phyloP scores from a whole-genome alignment of 2,797 vertebrate genomes.

The Artibeus lituratus region DNA sequence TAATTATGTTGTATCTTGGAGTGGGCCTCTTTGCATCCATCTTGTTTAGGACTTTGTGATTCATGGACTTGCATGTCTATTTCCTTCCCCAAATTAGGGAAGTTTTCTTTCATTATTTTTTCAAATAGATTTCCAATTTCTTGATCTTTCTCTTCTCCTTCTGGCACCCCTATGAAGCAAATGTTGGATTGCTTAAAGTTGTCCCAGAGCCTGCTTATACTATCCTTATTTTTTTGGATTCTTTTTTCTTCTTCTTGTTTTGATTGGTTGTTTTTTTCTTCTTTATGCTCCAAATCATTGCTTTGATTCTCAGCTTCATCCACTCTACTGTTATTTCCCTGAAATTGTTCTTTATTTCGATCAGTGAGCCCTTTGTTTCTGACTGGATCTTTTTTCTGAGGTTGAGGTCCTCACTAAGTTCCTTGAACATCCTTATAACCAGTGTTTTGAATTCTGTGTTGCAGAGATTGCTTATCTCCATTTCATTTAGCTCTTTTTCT shows the following conservation, averaged over 20 bases:
- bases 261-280: background rate
- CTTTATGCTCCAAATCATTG: background rate
- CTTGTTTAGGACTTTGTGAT: background rate
- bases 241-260: background rate
- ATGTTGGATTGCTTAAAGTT: background rate
- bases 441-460: background rate
- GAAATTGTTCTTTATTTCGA: background rate
- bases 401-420: background rate
- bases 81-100: background rate
- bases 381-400: background rate
- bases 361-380: background rate
- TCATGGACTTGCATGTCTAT: background rate
- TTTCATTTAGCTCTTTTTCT: background rate
- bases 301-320: background rate
- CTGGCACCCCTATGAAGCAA: background rate
- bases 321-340: background rate
- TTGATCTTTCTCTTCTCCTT: background rate
- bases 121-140: background rate
- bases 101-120: background rate
- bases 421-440: background rate
- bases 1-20: background rate
- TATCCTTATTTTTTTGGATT: background rate
- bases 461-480: background rate
- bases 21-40: background rate
- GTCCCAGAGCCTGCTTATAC: background rate